Base-by-base conservation (phyloP, 2,797 vertebrate species). In the Lagocephalus sceleratus region DNA sequence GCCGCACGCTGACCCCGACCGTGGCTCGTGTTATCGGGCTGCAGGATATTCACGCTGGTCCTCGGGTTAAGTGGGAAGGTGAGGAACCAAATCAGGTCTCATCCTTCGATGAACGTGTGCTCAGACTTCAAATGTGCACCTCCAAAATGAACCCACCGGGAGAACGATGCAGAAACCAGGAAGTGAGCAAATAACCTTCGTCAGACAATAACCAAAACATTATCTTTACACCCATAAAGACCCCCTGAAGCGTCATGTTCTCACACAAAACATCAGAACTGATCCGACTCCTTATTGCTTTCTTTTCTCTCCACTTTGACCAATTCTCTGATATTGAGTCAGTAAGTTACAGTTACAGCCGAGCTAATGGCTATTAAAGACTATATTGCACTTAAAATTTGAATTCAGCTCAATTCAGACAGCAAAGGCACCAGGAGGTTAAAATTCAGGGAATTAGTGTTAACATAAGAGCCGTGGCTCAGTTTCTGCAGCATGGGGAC, bases 201-300 rank as follows among this genome's bases (percentile, higher is more conserved):
- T n/a, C n/a, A n/a, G n/a, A n/a, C n/a, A 29, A 29, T 29, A 29
- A 11, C 8, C 26, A 29, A 1, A 29, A 29, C 26, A 29, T 41
- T 35, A 35, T 66, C 49, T 61, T 75, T 76, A 35, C 68, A 43
- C 51, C 43, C 23, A 61, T 63, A 68, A 77, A 75, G 60, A 21
- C 51, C 71, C 79, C 75, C 73, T 12, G 66, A 71, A 70, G 78
- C 74, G 51, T 57, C 71, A 71, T 71, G 64, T 69, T 82, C 65
- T 25, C 23, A 32, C 38, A 51, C 47, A 21, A n/a, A n/a, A 2
- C 20, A 38, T 50, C 57, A 55, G 53, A 60, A 51, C 15, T 43
- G 50, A 22, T 45, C 58, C 29, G 32, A 45, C 52, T 67, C 64
- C 50, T 45, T 23, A 38, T 46, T 38, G 56, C 16, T 46, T 52